A percentile compares a stretch with the other conserved stretches of the same genome.
Conservation (phyloP, 2,888 invertebrate genomes). For the Amphiduros pacificus region DNA sequence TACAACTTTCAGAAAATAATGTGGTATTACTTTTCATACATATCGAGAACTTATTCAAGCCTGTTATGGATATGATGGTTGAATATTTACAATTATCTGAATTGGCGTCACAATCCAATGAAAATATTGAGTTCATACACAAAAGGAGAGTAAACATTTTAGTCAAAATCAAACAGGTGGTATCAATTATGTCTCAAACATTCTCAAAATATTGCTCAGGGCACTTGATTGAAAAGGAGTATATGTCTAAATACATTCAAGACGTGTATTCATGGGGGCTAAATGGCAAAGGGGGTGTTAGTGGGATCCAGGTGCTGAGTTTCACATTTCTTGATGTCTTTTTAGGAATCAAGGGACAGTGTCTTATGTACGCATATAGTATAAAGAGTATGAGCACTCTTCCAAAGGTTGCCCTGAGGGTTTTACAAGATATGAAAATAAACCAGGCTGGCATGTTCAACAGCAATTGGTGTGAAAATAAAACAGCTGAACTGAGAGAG, state of each 20-base stretch:
- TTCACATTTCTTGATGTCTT: constrained; percentile 7
- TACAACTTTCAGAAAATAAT: background rate
- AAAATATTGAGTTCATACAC: no score
- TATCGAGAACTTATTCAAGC: background rate
- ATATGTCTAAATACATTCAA: constrained; percentile 3
- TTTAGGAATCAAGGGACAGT: background rate
- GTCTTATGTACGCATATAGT: no score
- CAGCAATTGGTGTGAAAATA: no score
- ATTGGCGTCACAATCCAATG: background rate
- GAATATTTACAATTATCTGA: background rate
- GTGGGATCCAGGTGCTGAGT: constrained; percentile 3
- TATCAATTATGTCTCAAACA: background rate
- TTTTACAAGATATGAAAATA: no score
- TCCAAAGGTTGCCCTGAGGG: no score
- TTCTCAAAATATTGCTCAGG: background rate
- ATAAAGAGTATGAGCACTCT: no score
- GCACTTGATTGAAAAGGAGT: background rate
- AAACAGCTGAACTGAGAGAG: no score
- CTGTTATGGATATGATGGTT: background rate
- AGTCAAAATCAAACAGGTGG: background rate
- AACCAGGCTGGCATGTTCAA: no score
- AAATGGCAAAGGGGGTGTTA: constrained; percentile 3
- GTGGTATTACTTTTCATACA: background rate
- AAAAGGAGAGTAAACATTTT: no score
- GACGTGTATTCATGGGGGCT: constrained; percentile 2